phyloP scores from a whole-genome alignment of 2,113 vertebrate species.

The Silurus meridionalis region DNA sequence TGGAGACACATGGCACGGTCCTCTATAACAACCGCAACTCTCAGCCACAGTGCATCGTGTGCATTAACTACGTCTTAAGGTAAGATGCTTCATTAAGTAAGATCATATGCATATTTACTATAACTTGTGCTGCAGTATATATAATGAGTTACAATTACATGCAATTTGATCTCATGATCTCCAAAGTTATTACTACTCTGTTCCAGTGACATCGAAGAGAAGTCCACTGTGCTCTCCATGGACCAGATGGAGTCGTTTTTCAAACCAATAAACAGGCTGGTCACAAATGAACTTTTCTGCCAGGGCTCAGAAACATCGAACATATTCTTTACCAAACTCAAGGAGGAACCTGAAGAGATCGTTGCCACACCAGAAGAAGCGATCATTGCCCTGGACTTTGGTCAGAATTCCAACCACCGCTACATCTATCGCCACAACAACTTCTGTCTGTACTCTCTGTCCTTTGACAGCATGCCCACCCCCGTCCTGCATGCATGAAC shows the following conservation, averaged over 20 bases:
- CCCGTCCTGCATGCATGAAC: slow-evolving; percentile 53
- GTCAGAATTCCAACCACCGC: slow-evolving; percentile 71
- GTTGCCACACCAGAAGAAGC: slow-evolving; percentile 90
- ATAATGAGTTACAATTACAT: neutral
- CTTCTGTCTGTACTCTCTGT: slow-evolving; percentile 74
- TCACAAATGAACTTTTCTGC: slow-evolving; percentile 67
- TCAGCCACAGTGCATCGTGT: slow-evolving; percentile 87
- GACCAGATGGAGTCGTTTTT: slow-evolving; percentile 92
- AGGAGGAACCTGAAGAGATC: slow-evolving; percentile 92
- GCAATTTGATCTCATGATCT: neutral
- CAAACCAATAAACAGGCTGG: slow-evolving; percentile 80
- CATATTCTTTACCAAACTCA: slow-evolving; percentile 85
- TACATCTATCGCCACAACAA: slow-evolving; percentile 64
- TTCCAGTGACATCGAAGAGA: slow-evolving; percentile 89
- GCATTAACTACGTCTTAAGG: slow-evolving; percentile 93
- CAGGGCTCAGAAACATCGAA: slow-evolving; percentile 70
- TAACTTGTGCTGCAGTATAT: neutral
- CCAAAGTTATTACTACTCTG: neutral
- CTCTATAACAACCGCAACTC: slow-evolving; percentile 81
- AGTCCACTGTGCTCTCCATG: slow-evolving; percentile 88
- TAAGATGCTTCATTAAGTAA: slow-evolving; percentile 53
- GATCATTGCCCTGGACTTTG: slow-evolving; percentile 90
- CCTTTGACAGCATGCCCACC: slow-evolving; percentile 43
- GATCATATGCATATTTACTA: no score
- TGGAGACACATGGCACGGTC: slow-evolving; percentile 90